Percentiles rank a stretch among this genome's conserved stretches.
Conservation (phyloP, 1,140 invertebrate genomes). For the Musca domestica region DNA sequence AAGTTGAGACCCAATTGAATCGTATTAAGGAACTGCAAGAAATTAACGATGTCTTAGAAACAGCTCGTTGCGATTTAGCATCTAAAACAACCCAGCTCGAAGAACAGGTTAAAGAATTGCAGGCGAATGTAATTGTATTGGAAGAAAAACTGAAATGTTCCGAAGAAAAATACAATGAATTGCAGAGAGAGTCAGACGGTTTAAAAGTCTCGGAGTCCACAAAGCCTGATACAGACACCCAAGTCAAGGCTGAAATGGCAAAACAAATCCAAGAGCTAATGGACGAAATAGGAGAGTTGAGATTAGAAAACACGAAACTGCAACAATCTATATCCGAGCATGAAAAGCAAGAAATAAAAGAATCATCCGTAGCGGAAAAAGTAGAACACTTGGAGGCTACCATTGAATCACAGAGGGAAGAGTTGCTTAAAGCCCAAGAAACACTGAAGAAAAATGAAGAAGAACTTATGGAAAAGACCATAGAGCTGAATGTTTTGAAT, state of each 20-base stretch:
- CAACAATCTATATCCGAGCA: conserved; percentile 24
- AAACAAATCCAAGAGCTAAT: conserved; percentile 47
- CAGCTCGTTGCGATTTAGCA: conserved; percentile 60
- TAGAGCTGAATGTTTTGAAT: conserved; percentile 54
- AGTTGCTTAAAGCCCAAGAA: conserved; percentile 50
- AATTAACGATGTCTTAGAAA: conserved; percentile 57
- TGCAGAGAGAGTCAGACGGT: not conserved
- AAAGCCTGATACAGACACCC: conserved; percentile 28
- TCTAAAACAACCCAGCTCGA: conserved; percentile 58
- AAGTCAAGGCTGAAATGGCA: conserved; percentile 44
- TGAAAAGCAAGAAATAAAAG: conserved; percentile 37
- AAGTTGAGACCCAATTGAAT: not conserved
- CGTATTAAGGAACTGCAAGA: conserved; percentile 55
- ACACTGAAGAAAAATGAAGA: conserved; percentile 55
- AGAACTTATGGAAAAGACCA: conserved; percentile 57
- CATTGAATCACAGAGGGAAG: conserved; percentile 55
- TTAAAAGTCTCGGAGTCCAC: not conserved
- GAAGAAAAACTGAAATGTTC: conserved; percentile 40
- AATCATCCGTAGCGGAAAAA: conserved; percentile 48
- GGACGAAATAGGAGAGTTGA: conserved; percentile 31
- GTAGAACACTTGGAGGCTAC: conserved; percentile 56
- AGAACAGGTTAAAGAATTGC: conserved; percentile 56
- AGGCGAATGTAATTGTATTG: conserved; percentile 37
- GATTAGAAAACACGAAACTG: conserved; percentile 31
- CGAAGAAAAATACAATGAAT: not conserved